phyloP scores from a whole-genome alignment of 2,888 invertebrate species.

The Salticus scenicus region DNA sequence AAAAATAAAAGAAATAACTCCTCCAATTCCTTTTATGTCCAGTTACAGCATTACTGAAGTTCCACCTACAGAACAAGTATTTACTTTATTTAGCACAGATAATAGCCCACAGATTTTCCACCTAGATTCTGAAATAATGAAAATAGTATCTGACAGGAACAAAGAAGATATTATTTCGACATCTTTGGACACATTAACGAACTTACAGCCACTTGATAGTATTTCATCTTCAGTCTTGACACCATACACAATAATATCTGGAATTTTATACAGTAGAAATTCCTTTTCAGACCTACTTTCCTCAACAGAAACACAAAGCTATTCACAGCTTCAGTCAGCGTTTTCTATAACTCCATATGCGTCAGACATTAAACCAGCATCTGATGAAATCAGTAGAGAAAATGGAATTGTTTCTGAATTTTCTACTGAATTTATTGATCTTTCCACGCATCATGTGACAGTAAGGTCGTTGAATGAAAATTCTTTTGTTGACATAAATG shows the following conservation, averaged over 20 bases:
- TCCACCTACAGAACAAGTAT: too few species aligned
- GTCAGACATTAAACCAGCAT: background rate
- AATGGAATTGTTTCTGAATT: background rate
- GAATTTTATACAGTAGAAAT: background rate
- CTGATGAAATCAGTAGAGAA: background rate
- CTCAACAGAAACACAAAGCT: background rate
- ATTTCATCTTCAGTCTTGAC: background rate
- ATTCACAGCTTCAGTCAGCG: background rate
- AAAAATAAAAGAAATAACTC: too few species aligned
- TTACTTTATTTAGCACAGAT: too few species aligned
- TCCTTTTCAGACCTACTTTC: background rate
- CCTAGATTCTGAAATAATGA: too few species aligned
- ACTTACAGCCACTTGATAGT: background rate
- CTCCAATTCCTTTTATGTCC: too few species aligned
- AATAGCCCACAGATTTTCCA: too few species aligned
- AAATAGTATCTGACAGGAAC: too few species aligned
- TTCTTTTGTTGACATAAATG: background rate
- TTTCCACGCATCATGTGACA: constrained; percentile 44
- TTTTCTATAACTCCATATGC: too few species aligned
- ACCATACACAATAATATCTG: background rate
- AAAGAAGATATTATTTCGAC: too few species aligned
- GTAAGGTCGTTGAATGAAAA: constrained; percentile 39
- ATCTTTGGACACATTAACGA: too few species aligned
- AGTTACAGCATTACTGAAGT: too few species aligned
- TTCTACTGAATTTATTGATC: constrained; percentile 17